These are phyloP conservation scores for Chrysolina haemoptera DNA, from an alignment of 2,888 invertebrate species.

Conservation along the genomic window DNA sequence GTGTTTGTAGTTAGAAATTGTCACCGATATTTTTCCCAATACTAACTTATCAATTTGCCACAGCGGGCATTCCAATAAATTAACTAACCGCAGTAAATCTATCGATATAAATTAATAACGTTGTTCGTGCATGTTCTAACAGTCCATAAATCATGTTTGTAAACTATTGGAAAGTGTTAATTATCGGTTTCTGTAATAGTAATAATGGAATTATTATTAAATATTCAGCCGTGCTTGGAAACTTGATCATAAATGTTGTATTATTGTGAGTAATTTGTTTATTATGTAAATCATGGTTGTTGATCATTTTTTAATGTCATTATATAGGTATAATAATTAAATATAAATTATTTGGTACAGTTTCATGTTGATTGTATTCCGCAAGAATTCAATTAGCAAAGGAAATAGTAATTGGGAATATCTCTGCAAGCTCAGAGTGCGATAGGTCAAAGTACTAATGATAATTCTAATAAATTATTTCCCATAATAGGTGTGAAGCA, in stretches of 20 bases:
- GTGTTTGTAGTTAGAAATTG: background rate
- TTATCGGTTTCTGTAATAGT: conserved; percentile 47
- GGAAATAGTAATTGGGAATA: background rate
- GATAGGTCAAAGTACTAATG: too few relatives aligned
- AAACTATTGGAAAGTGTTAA: conserved; percentile 52
- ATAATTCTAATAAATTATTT: too few relatives aligned
- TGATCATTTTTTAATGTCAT: conserved; percentile 44
- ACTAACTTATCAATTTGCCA: conserved; percentile 43
- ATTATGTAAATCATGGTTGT: conserved; percentile 37
- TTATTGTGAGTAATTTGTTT: conserved; percentile 40
- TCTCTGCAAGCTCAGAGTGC: too few relatives aligned
- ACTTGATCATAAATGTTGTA: conserved; percentile 28
- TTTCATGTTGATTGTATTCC: background rate
- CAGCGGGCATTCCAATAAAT: conserved; percentile 44
- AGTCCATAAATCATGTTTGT: conserved; percentile 46
- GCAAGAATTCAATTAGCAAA: conserved; percentile 14
- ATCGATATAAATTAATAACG: conserved; percentile 46
- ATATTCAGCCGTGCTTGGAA: conserved; percentile 37
- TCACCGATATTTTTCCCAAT: background rate
- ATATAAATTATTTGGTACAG: conserved; percentile 11
- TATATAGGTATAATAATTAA: conserved; percentile 32
- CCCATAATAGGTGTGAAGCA: too few relatives aligned
- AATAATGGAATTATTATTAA: conserved; percentile 44
- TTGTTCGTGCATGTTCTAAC: conserved; percentile 41
- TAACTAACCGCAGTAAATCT: conserved; percentile 42